phyloP scores from a whole-genome alignment of 2,888 invertebrate species.

The Cosmorhoe ocellata region DNA sequence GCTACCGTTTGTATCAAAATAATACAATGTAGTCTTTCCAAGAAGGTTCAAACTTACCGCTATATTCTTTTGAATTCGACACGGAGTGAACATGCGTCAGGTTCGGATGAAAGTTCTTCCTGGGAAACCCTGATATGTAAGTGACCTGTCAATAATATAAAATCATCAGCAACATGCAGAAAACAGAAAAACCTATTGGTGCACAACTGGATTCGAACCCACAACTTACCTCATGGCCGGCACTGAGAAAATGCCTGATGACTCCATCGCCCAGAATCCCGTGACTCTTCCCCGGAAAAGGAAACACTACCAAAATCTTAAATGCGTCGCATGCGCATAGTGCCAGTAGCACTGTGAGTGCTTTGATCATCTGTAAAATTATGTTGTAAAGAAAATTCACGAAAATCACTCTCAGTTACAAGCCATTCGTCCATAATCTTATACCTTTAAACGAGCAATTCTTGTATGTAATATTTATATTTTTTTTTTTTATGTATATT shows the following conservation, averaged over 20 bases:
- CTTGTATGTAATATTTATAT: too few species aligned
- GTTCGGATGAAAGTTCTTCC: slow-evolving; percentile 38
- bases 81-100: slow-evolving; percentile 41
- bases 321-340: slow-evolving; percentile 34
- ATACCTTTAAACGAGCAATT: too few species aligned
- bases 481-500: too few species aligned
- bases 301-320: slow-evolving; percentile 49
- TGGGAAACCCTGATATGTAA: slow-evolving; percentile 43
- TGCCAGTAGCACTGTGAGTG: slow-evolving; percentile 9
- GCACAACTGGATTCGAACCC: too few species aligned
- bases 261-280: slow-evolving; percentile 51
- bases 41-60: slow-evolving; percentile 38
- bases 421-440: too few species aligned
- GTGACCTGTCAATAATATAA: slow-evolving; percentile 46
- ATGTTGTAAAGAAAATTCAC: too few species aligned
- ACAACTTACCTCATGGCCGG: slow-evolving; percentile 60
- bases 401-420: too few species aligned
- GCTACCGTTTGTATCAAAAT: too few species aligned
- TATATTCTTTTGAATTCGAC: slow-evolving; percentile 31
- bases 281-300: slow-evolving; percentile 51
- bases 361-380: slow-evolving; percentile 15
- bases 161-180: too few species aligned
- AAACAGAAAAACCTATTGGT: too few species aligned
- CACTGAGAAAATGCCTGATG: slow-evolving; percentile 46
- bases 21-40: too few species aligned